Base-by-base conservation (phyloP, 2,888 invertebrate species). In the Acrobasis repandana region DNA sequence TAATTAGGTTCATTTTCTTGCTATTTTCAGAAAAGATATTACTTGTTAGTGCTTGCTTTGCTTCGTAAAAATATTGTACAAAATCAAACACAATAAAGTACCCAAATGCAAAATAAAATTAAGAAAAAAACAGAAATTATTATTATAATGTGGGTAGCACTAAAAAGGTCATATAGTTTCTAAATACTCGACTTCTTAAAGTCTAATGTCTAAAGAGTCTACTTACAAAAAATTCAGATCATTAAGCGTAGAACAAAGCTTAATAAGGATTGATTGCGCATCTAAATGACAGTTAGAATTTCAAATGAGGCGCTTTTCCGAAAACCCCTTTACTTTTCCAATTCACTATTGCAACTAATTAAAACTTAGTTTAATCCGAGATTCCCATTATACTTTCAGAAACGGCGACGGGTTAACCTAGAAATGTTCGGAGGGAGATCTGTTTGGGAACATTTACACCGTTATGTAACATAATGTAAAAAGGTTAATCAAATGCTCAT, bases 341-440 rank as follows among this genome's bases (percentile, higher is more conserved):
- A 88, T 87, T 83, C 82, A 85, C 86, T 86, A 87, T 88, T 87
- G 85, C 84, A 88, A 90, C 89, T 90, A 90, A 90, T 90, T 90
- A 90, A 89, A 90, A 90, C 90, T 90, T 86, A 84, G 81, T 86
- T 86, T 81, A 88, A 88, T 85, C 83, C 84, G 83, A 83, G 86
- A 84, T 83, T 84, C 83, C 83, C 86, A 88, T 90, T 90, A 88
- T 88, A 86, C 86, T 88, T 88, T 85, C 81, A 83, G 85, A 84
- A 87, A 88, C 80, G 80, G 80, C 79, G 77, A 76, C 76, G 77
- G 81, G 80, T 77, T 82, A 81, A 79, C 81, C 80, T 76, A 79
- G 75, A 74, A 75, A 68, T 74, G 75, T 68, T 67, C 67, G 68
- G 63, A 71, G 73, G 70, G 74, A 67, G 72, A 78, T 77, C 72